These are phyloP conservation scores for Gobius niger DNA, from an alignment of 2,113 vertebrate species.

Conservation along the genomic window DNA sequence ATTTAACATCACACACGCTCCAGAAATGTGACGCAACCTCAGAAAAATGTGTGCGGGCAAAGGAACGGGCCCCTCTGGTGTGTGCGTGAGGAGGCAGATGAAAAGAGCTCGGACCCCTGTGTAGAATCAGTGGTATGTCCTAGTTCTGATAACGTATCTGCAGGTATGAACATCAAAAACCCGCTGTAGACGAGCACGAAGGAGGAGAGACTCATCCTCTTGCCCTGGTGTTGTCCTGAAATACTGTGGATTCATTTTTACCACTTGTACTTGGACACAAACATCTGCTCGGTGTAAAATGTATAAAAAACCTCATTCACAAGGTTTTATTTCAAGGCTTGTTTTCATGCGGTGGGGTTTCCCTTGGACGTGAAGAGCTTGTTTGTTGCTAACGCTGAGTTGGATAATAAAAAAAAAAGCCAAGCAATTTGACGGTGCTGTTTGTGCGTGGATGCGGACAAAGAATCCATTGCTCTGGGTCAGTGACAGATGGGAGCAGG, in stretches of 20 bases:
- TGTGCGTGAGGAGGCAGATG: conserved; percentile 36
- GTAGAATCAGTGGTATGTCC: conserved; percentile 62
- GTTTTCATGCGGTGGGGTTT: conserved; percentile 44
- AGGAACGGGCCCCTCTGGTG: neutral
- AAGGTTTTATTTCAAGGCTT: conserved; percentile 54
- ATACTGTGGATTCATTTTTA: neutral
- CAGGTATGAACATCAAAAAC: conserved; percentile 67
- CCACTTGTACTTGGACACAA: no score
- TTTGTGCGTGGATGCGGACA: neutral
- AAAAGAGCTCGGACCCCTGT: conserved; percentile 59
- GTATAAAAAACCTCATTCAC: conserved; percentile 23
- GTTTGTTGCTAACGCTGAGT: conserved; percentile 45
- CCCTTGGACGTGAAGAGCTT: conserved; percentile 44
- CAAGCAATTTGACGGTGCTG: neutral
- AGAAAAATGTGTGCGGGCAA: conserved; percentile 7
- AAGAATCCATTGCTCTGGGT: neutral
- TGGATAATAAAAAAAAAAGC: conserved; percentile 24
- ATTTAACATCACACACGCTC: neutral
- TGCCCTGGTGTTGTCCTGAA: neutral
- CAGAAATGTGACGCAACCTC: neutral
- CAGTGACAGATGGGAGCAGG: neutral
- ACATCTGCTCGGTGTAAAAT: no score
- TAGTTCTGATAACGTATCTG: conserved; percentile 60
- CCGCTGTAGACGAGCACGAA: conserved; percentile 44
- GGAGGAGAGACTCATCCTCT: conserved; percentile 1